A percentile compares a stretch with the other conserved stretches of the same genome.
Evolutionary conservation across 2,888 invertebrate species (phyloP).

Genomic region (Subacronicta megacephala): DNA sequence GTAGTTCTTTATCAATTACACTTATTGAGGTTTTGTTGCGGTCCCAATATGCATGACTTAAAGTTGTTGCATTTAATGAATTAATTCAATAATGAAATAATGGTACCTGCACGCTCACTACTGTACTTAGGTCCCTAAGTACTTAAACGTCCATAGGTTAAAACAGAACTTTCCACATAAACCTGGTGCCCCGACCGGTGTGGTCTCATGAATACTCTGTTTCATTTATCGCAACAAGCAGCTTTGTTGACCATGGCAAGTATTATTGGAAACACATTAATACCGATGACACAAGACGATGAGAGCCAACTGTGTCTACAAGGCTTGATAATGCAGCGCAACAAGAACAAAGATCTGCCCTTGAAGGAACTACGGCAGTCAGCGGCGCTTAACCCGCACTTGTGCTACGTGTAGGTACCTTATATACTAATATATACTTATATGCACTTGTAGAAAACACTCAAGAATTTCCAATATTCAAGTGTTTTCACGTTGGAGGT

Average conservation of each 20-base stretch:
- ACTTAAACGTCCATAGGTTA: slow-evolving; percentile 30
- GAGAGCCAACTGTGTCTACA: slow-evolving; percentile 88
- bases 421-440: slow-evolving; percentile 60
- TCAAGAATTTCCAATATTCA: slow-evolving; percentile 54
- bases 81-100: too few species aligned
- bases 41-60: too few species aligned
- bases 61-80: too few species aligned
- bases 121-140: too few species aligned
- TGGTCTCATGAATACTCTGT: slow-evolving; percentile 82
- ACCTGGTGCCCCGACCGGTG: slow-evolving; percentile 71
- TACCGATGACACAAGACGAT: slow-evolving; percentile 87
- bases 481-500: slow-evolving; percentile 18
- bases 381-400: slow-evolving; percentile 53
- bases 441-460: slow-evolving; percentile 69
- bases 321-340: slow-evolving; percentile 76
- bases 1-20: too few species aligned
- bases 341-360: slow-evolving; percentile 82
- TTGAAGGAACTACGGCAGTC: slow-evolving; percentile 72
- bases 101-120: too few species aligned
- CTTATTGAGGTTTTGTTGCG: too few species aligned
- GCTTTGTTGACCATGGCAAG: slow-evolving; percentile 83
- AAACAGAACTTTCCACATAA: slow-evolving; percentile 44
- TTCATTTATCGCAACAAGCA: slow-evolving; percentile 80
- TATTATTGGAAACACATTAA: slow-evolving; percentile 86
- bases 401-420: slow-evolving; percentile 30